Evolutionary conservation across 2,888 invertebrate genomes (phyloP).

Genomic region (Glaucopsyche alexis): DNA sequence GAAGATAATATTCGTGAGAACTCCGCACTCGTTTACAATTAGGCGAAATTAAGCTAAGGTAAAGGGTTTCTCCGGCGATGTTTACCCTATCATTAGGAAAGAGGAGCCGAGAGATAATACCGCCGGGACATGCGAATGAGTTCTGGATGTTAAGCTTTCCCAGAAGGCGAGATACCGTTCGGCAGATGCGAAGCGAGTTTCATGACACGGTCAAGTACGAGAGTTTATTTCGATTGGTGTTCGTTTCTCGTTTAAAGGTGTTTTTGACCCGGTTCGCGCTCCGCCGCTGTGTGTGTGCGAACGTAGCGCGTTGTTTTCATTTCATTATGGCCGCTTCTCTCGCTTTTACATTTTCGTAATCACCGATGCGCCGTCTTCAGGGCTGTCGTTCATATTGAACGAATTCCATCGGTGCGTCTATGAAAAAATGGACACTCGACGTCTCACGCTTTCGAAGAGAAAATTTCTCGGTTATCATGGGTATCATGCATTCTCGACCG

Average conservation of each 20-base stretch:
- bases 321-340: constrained; percentile 74
- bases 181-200: constrained; percentile 68
- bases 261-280: constrained; percentile 74
- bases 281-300: constrained; percentile 56
- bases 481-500: constrained; percentile 43
- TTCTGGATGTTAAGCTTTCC: constrained; percentile 74
- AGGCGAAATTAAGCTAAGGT: constrained; percentile 70
- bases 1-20: constrained; percentile 75
- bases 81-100: constrained; percentile 71
- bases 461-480: constrained; percentile 44
- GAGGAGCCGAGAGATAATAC: constrained; percentile 65
- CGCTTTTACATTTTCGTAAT: constrained; percentile 76
- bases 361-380: constrained; percentile 67
- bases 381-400: constrained; percentile 50
- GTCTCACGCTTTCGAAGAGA: constrained; percentile 37
- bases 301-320: constrained; percentile 69
- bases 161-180: constrained; percentile 76
- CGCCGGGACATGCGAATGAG: constrained; percentile 73
- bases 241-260: constrained; percentile 74
- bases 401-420: constrained; percentile 25
- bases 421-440: constrained; percentile 33
- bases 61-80: constrained; percentile 64
- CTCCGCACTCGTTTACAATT: constrained; percentile 67
- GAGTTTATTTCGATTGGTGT: constrained; percentile 72
- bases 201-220: constrained; percentile 75